Evolutionary conservation across 2,888 invertebrate species (phyloP).

Genomic region (Axea sp.): DNA sequence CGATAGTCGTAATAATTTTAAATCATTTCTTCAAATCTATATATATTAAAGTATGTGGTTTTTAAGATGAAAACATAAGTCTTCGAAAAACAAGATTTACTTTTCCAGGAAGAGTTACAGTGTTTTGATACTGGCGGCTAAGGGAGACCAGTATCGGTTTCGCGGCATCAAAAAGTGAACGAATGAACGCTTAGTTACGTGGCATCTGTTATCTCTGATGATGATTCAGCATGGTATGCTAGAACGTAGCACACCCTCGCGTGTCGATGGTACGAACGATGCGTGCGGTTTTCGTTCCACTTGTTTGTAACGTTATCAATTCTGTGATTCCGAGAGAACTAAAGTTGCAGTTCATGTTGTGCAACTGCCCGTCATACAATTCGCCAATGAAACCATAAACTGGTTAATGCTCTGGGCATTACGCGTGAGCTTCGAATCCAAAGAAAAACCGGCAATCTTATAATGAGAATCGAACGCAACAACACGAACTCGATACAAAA

Average conservation of each 20-base stretch:
- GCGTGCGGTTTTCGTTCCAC: constrained; percentile 48
- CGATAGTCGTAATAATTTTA: no score
- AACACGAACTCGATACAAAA: not conserved
- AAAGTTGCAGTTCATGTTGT: constrained; percentile 1
- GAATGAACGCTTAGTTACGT: constrained; percentile 8
- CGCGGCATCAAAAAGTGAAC: constrained; percentile 19
- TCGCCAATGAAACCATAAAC: constrained; percentile 32
- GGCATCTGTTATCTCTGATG: constrained; percentile 35
- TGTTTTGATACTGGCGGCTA: not conserved
- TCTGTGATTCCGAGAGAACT: constrained; percentile 32
- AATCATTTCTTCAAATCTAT: no score
- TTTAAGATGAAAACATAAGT: no score
- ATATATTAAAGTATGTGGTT: no score
- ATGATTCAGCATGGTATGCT: constrained; percentile 22
- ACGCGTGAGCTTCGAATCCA: not conserved
- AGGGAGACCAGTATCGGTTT: not conserved
- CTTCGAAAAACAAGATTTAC: no score
- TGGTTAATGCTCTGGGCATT: constrained; percentile 4
- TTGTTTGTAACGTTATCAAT: constrained; percentile 49
- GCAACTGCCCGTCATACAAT: constrained; percentile 3
- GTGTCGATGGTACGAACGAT: constrained; percentile 40
- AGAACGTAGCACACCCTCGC: constrained; percentile 30
- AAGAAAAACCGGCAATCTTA: constrained; percentile 2
- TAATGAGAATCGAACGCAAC: constrained; percentile 9
- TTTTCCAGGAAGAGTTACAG: no score